Evolutionary conservation across 2,888 invertebrate species (phyloP).

Genomic region (Branchipolynoe longqiensis): DNA sequence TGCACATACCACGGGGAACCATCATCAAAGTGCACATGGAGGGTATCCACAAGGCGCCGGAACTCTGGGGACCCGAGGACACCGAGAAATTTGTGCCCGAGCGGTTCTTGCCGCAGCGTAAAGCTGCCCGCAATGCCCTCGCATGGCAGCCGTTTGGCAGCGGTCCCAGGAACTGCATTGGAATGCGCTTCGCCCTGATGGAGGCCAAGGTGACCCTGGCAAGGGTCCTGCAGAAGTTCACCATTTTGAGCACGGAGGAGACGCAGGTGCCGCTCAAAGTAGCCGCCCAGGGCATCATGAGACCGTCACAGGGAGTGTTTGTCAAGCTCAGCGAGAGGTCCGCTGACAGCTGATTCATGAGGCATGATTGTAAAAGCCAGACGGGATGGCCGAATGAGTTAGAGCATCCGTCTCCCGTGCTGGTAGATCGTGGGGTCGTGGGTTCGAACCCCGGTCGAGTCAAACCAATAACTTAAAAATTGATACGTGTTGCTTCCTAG

Average conservation of each 20-base stretch:
- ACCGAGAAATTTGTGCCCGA: slow-evolving; percentile 74
- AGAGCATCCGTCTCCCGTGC: too few species aligned
- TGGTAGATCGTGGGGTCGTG: too few species aligned
- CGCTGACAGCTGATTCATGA: too few species aligned
- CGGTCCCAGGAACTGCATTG: slow-evolving; percentile 77
- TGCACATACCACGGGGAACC: slow-evolving; percentile 74
- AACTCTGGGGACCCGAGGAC: slow-evolving; percentile 74
- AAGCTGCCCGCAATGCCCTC: slow-evolving; percentile 71
- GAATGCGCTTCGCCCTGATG: slow-evolving; percentile 76
- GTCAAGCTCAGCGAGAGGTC: neutral
- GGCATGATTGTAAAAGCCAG: too few species aligned
- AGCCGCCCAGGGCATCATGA: neutral
- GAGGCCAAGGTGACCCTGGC: slow-evolving; percentile 77
- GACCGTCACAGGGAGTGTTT: neutral
- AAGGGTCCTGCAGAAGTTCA: slow-evolving; percentile 72
- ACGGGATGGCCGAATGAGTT: too few species aligned
- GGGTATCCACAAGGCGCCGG: slow-evolving; percentile 75
- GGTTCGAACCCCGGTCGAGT: too few species aligned
- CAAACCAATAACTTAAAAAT: too few species aligned
- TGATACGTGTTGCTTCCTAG: too few species aligned
- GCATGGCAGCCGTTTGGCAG: slow-evolving; percentile 79
- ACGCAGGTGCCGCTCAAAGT: slow-evolving; percentile 68
- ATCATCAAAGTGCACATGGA: slow-evolving; percentile 77
- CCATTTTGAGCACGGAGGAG: slow-evolving; percentile 70
- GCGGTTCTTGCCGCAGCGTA: slow-evolving; percentile 73